A percentile compares a stretch with the other conserved stretches of the same genome.
phyloP scores from a whole-genome alignment of 2,113 vertebrate genomes.

The Bostrychus sinensis region DNA sequence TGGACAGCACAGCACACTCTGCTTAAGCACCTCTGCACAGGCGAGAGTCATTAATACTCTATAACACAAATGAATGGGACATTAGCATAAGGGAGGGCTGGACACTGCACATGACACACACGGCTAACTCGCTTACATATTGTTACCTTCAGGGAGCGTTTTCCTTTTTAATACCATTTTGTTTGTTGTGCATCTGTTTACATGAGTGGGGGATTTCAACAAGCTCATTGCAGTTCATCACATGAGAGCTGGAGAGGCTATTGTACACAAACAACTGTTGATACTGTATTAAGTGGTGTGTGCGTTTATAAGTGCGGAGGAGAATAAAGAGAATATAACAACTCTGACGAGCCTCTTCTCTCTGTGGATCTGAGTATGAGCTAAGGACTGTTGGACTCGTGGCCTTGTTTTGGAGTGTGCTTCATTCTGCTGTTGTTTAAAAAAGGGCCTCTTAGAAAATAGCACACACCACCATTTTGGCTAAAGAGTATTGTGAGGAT shows the following conservation, averaged over 20 bases:
- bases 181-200: slow-evolving; percentile 23
- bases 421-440: slow-evolving; percentile 59
- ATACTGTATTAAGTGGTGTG: slow-evolving; percentile 13
- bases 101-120: slow-evolving; percentile 54
- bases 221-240: slow-evolving; percentile 25
- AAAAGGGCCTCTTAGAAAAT: slow-evolving; percentile 60
- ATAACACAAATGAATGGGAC: slow-evolving; percentile 67
- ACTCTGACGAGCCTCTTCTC: slow-evolving; percentile 48
- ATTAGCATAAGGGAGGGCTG: slow-evolving; percentile 65
- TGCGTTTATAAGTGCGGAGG: slow-evolving; percentile 30
- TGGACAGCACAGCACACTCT: slow-evolving; percentile 37
- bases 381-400: slow-evolving; percentile 68
- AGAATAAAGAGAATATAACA: slow-evolving; percentile 67
- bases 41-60: slow-evolving; percentile 62
- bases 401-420: slow-evolving; percentile 72
- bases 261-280: slow-evolving; percentile 31
- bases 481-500: background rate
- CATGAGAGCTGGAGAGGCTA: slow-evolving; percentile 34
- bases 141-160: slow-evolving; percentile 34
- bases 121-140: slow-evolving; percentile 27
- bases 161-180: slow-evolving; percentile 18
- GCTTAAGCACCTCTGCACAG: slow-evolving; percentile 40
- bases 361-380: slow-evolving; percentile 48
- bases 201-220: slow-evolving; percentile 36
- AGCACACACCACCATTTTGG: slow-evolving; percentile 27